Evolutionary conservation across 2,797 vertebrate genomes (phyloP), one percentile per base, ranked within the genome.

Genomic region (Lacerta viridis): DNA sequence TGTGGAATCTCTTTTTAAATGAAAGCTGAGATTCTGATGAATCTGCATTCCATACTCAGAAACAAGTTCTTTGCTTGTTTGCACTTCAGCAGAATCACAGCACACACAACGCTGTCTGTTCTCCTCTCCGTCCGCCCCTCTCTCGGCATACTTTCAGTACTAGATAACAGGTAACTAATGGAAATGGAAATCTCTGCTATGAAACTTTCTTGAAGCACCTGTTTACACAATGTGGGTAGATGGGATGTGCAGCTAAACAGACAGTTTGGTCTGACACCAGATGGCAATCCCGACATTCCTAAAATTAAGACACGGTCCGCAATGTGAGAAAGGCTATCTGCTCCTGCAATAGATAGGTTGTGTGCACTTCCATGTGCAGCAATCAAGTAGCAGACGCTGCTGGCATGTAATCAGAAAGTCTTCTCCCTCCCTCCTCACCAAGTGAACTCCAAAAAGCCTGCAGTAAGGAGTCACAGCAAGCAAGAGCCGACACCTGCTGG

Each of bases 381-480:
- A 3, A 25, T 50, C 11, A 74, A 0, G 4, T 55, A 7, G 23
- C 87, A 85, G 59, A 76, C 76, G 76, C 27, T 29, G 87, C 2
- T 66, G 71, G 71, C 10, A 87, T 83, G 86, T 13, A 41, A 71
- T 10, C 25, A 3, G n/a, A 41, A 0, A 18, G 80, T 61, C 85
- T 8, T 23, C 87, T n/a, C 86, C 43, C 46, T 75, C 13, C 43
- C 77, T 46, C 43, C 68, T 46, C 46, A 78, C 78, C 18, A 23
- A 3, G 29, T 39, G n/a, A 20, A 72, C 3, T 50, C n/a, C 36
- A 86, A 13, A 69, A 77, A 90, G 83, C 36, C 79, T 55, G 33
- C 61, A 79, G 59, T 77, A 89, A 83, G 94, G 92, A 88, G 13
- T 41, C 84, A 71, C 68, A 5, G 64, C 59, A 85, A 76, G 75